Conservation (phyloP, 2,888 invertebrate species). For the Lasioglossum malachurum region DNA sequence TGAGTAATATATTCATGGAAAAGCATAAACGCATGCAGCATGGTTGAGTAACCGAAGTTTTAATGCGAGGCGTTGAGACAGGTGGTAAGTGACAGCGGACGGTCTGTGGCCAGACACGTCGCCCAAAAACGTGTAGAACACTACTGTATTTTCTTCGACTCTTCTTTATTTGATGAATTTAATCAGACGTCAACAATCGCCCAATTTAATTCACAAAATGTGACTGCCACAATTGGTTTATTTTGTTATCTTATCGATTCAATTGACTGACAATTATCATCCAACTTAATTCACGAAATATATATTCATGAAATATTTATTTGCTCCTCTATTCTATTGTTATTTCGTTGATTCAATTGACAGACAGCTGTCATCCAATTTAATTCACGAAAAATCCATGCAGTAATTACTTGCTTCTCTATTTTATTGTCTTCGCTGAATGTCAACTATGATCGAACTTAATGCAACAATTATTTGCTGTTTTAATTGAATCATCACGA, state of each 20-base stretch:
- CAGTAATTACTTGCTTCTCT: background rate
- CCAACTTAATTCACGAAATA: background rate
- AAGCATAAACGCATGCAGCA: background rate
- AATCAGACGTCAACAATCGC: background rate
- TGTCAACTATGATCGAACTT: background rate
- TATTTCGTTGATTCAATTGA: background rate
- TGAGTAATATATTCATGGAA: slow-evolving; percentile 1
- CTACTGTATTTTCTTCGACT: background rate
- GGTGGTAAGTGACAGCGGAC: background rate
- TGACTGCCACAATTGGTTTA: background rate
- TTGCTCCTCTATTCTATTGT: background rate
- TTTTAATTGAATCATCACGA: background rate
- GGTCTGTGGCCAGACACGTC: background rate
- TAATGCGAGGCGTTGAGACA: background rate
- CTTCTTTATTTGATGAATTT: background rate
- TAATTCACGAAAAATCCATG: background rate
- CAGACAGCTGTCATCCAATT: background rate
- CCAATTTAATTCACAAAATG: background rate
- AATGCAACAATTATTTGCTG: background rate
- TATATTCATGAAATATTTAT: background rate
- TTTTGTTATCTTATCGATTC: background rate
- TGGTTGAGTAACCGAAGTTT: background rate
- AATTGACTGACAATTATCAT: background rate
- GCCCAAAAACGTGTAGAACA: background rate
- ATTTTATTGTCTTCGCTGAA: background rate